Base-by-base conservation (phyloP, 2,888 invertebrate genomes). In the Synergus gifuensis region DNA sequence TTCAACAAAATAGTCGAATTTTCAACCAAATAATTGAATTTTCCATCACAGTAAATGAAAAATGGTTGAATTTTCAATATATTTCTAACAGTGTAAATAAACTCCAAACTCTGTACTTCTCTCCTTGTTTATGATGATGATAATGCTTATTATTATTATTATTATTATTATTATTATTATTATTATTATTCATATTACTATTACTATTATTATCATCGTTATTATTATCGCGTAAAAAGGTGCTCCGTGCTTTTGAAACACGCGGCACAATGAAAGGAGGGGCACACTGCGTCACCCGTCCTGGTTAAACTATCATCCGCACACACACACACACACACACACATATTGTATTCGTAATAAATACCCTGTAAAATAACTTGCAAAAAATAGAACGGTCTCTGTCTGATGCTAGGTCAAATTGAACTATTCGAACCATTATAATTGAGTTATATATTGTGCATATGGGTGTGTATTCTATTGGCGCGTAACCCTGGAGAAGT, bases 211-310 rank as follows among this genome's bases (percentile, higher is more conserved):
- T n/a, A 73, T 73, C n/a, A 40, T 73, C 40, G n/a, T 54, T 9
- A 49, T 28, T n/a, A 73, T 73, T 54, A 73, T 73, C 54, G n/a
- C n/a, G 36, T 73, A 40, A 36, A 73, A 40, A 73, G 54, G 73
- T 54, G 73, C 14, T 16, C 36, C 46, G 69, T 28, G 36, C 73
- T 36, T 73, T 73, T 54, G 73, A 73, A 80, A 76, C 80, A 62
- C 77, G 80, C 78, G 79, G n/a, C 78, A 84, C 82, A 83, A 84
- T 84, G 80, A 83, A 88, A 87, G 90, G 89, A 88, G 88, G 87
- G 90, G 89, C 89, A 82, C 84, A 67, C 83, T 77, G 86, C 80
- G 87, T 76, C 79, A 81, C 82, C 83, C 83, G 84, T 83, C 82
- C 83, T 80, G 81, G 81, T 82, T 81, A 80, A 81, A 77, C 84